These are phyloP conservation scores for Dolichomitus sp. DNA, from an alignment of 2,888 invertebrate genomes.

Conservation along the genomic window DNA sequence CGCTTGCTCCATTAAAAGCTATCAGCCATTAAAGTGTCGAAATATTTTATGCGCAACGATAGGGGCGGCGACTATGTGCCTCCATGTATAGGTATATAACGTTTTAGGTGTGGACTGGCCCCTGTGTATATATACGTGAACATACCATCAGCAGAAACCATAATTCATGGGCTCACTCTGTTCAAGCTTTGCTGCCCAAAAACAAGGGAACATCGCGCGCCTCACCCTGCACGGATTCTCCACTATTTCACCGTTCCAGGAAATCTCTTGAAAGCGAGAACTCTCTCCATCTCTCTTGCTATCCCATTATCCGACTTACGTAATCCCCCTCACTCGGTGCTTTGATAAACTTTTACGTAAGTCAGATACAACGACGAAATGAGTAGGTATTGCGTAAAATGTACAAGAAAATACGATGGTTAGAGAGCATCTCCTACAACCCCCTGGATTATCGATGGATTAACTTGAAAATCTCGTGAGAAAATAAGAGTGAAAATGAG, in stretches of 20 bases:
- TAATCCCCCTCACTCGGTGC: slow-evolving; percentile 29
- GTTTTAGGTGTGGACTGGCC: neutral
- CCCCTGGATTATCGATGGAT: slow-evolving; percentile 69
- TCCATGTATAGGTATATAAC: neutral
- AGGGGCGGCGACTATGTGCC: slow-evolving; percentile 73
- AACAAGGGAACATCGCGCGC: slow-evolving; percentile 45
- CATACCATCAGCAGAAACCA: slow-evolving; percentile 45
- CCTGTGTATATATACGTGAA: slow-evolving; percentile 15
- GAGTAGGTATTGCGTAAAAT: neutral
- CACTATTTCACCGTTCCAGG: slow-evolving; percentile 51
- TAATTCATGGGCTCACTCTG: slow-evolving; percentile 49
- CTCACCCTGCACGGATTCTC: slow-evolving; percentile 33
- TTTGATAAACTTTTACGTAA: slow-evolving; percentile 43
- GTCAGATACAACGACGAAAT: slow-evolving; percentile 44
- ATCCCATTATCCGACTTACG: slow-evolving; percentile 63
- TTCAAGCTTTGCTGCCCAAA: slow-evolving; percentile 57
- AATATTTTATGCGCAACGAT: slow-evolving; percentile 80
- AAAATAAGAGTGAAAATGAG: slow-evolving; percentile 39
- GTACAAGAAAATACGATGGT: slow-evolving; percentile 26
- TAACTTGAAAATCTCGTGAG: slow-evolving; percentile 55
- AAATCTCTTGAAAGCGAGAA: slow-evolving; percentile 58
- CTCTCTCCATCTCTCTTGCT: slow-evolving; percentile 29
- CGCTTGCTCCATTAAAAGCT: slow-evolving; percentile 79
- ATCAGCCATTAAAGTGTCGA: slow-evolving; percentile 81
- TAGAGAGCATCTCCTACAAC: slow-evolving; percentile 22